Evolutionary conservation across 2,888 invertebrate species (phyloP).

Genomic region (Latrodectus hesperus): DNA sequence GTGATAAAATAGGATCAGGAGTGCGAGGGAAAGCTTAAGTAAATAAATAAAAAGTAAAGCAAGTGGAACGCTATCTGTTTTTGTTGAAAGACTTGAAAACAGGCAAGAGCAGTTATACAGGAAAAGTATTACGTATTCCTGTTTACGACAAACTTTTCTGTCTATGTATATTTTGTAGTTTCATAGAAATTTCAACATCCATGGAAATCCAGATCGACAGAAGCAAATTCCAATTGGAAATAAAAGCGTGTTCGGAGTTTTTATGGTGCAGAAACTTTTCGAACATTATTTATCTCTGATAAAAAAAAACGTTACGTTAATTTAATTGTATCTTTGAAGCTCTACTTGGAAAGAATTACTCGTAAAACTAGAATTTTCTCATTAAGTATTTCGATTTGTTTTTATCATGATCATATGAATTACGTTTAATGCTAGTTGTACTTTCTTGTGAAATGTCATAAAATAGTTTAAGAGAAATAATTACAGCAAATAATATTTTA

Average conservation of each 20-base stretch:
- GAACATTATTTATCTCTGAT: not conserved
- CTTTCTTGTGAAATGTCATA: too few relatives aligned
- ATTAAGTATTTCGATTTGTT: conserved; percentile 1
- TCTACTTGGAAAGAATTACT: not conserved
- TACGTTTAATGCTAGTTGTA: not conserved
- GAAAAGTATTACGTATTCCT: conserved; percentile 33
- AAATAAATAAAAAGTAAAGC: conserved; percentile 40
- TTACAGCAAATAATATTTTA: too few relatives aligned
- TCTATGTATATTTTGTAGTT: conserved; percentile 44
- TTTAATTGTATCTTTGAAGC: not conserved
- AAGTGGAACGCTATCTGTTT: conserved; percentile 4
- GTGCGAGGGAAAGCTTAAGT: conserved; percentile 17
- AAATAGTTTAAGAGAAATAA: too few relatives aligned
- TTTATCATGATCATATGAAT: not conserved
- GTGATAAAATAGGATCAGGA: conserved; percentile 44
- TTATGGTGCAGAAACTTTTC: not conserved
- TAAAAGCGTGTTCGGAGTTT: conserved; percentile 36
- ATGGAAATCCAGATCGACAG: conserved; percentile 29
- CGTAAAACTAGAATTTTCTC: not conserved
- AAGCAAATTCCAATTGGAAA: conserved; percentile 16
- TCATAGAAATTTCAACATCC: conserved; percentile 2
- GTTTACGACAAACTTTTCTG: conserved; percentile 36
- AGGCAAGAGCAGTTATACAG: conserved; percentile 33
- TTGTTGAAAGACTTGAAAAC: conserved; percentile 27
- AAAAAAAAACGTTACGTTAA: conserved; percentile 4